Conservation (phyloP, 2,888 invertebrate species). For the Eurytoma adleriae region DNA sequence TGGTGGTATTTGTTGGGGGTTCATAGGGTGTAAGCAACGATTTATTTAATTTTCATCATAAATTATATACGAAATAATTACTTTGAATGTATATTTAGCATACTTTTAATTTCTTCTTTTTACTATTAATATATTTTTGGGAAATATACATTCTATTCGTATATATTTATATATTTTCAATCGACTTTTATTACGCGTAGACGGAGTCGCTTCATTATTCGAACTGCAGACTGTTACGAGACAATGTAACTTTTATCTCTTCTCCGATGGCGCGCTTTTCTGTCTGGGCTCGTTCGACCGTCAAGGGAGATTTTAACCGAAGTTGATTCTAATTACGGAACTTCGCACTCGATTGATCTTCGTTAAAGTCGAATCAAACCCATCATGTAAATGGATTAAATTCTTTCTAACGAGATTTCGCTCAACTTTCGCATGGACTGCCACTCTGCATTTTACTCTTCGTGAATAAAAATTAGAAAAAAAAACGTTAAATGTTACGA, state of each 20-base stretch:
- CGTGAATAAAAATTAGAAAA: no score
- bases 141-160: no score
- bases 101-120: no score
- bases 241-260: neutral
- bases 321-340: constrained; percentile 14
- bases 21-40: no score
- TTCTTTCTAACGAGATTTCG: neutral
- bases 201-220: neutral
- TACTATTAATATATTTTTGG: no score
- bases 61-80: no score
- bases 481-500: no score
- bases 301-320: neutral
- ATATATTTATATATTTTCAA: neutral
- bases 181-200: neutral
- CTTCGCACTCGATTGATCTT: constrained; percentile 23
- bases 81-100: no score
- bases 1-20: neutral
- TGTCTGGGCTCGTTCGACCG: neutral
- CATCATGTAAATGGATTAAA: constrained; percentile 3
- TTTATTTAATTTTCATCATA: no score
- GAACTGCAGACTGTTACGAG: neutral
- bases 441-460: neutral
- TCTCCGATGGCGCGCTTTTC: neutral
- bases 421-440: neutral
- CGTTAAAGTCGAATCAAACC: neutral